Percentiles rank a stretch among this genome's conserved stretches.
Conservation (phyloP, 2,797 vertebrate species). For the Cyprinodon diabolis region DNA sequence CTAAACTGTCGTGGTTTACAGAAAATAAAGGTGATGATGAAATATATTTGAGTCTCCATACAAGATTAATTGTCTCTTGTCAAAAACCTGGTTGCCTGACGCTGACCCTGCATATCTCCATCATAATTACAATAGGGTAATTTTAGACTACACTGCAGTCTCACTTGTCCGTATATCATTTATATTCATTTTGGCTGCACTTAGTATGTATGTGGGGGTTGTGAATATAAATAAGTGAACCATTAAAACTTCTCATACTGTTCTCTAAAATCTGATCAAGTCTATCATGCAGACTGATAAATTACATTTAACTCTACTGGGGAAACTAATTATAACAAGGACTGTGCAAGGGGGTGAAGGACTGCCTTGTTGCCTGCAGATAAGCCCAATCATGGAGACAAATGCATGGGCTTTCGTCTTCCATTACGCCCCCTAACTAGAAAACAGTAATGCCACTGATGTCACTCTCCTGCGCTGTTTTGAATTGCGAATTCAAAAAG, state of each 20-base stretch:
- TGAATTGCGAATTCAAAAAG: too few species aligned
- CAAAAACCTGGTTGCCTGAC: neutral
- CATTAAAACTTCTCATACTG: conserved; percentile 19
- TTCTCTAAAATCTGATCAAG: conserved; percentile 15
- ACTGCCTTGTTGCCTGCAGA: too few species aligned
- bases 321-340: too few species aligned
- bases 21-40: neutral
- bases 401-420: too few species aligned
- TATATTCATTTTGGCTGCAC: conserved; percentile 58
- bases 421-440: too few species aligned
- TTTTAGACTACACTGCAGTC: conserved; percentile 26
- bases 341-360: too few species aligned
- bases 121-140: conserved; percentile 21
- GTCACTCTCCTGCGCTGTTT: too few species aligned
- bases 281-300: too few species aligned
- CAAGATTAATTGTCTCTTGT: neutral
- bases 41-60: neutral
- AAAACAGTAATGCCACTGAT: too few species aligned
- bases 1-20: neutral
- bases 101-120: conserved; percentile 13
- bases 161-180: conserved; percentile 32
- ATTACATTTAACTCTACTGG: too few species aligned
- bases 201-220: conserved; percentile 43
- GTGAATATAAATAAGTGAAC: conserved; percentile 38
- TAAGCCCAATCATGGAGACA: too few species aligned